phyloP scores from a whole-genome alignment of 1,140 invertebrate species.

The Drosophila arawakana region DNA sequence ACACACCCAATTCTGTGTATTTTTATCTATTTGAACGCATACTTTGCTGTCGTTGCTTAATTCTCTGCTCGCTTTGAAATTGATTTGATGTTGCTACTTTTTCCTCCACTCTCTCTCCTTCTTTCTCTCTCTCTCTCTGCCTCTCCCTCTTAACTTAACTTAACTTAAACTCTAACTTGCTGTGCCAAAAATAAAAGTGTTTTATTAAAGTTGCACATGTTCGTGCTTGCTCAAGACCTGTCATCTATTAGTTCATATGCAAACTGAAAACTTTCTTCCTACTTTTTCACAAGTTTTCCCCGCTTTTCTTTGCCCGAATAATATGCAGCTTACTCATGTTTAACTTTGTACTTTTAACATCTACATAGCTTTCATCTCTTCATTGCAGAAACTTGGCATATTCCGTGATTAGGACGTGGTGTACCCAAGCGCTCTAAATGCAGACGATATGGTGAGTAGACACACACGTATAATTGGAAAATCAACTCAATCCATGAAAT shows the following conservation, averaged over 20 bases:
- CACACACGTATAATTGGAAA: neutral
- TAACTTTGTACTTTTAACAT: constrained; percentile 13
- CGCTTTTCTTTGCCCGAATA: too few relatives aligned
- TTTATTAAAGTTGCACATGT: constrained; percentile 53
- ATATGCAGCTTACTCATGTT: constrained; percentile 21
- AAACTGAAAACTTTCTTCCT: constrained; percentile 24
- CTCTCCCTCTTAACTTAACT: neutral
- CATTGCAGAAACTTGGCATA: constrained; percentile 70
- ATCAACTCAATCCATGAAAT: constrained; percentile 10
- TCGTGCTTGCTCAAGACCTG: constrained; percentile 43
- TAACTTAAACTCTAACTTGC: constrained; percentile 22
- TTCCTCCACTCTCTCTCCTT: neutral
- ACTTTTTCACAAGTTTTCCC: constrained; percentile 1
- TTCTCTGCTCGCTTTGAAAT: constrained; percentile 62
- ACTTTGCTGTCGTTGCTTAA: constrained; percentile 68
- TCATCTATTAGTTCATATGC: constrained; percentile 40
- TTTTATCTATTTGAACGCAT: constrained; percentile 76
- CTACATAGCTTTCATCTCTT: constrained; percentile 24
- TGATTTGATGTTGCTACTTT: constrained; percentile 56
- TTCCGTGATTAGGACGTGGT: constrained; percentile 84
- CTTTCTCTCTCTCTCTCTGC: constrained; percentile 17
- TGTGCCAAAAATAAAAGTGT: constrained; percentile 18
- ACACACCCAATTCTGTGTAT: constrained; percentile 25
- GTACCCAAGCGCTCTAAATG: constrained; percentile 84
- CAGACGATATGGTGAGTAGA: constrained; percentile 84